Percentiles rank a stretch among this genome's conserved stretches.
phyloP scores from a whole-genome alignment of 2,797 vertebrate species.

The Apodemus agrarius region DNA sequence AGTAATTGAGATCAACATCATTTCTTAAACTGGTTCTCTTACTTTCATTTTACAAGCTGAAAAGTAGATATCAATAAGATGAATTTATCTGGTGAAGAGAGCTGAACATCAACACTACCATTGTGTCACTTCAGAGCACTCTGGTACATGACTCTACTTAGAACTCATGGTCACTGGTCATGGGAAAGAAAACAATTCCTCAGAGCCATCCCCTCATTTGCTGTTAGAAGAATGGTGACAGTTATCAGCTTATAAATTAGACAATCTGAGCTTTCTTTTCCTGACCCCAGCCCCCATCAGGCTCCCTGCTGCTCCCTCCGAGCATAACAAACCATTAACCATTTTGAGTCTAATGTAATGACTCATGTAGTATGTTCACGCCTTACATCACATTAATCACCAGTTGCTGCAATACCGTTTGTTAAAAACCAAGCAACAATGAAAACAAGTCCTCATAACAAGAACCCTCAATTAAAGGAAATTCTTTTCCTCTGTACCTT shows the following conservation, averaged over 20 bases:
- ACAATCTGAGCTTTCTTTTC: background rate
- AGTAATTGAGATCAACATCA: background rate
- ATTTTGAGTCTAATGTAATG: slow-evolving; percentile 55
- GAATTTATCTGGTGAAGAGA: background rate
- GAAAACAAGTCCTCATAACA: slow-evolving; percentile 67
- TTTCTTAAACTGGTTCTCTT: background rate
- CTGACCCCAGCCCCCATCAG: background rate
- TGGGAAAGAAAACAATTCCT: background rate
- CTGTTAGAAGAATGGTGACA: background rate
- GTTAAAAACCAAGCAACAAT: slow-evolving; percentile 65
- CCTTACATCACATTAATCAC: slow-evolving; percentile 63
- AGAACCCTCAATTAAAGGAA: slow-evolving; percentile 51
- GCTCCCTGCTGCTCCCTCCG: background rate
- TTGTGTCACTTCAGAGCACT: background rate
- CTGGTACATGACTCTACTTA: background rate
- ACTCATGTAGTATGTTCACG: slow-evolving; percentile 40
- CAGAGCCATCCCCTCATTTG: background rate
- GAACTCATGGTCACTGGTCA: background rate
- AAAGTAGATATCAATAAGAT: background rate
- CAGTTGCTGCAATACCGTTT: slow-evolving; percentile 64
- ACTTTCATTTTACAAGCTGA: background rate
- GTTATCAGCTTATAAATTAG: slow-evolving; percentile 22
- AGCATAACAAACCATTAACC: slow-evolving; percentile 63
- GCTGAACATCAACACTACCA: background rate
- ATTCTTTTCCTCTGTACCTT: slow-evolving; percentile 43